Evolutionary conservation across 2,888 invertebrate genomes (phyloP).

Genomic region (Amphipoea lucens): DNA sequence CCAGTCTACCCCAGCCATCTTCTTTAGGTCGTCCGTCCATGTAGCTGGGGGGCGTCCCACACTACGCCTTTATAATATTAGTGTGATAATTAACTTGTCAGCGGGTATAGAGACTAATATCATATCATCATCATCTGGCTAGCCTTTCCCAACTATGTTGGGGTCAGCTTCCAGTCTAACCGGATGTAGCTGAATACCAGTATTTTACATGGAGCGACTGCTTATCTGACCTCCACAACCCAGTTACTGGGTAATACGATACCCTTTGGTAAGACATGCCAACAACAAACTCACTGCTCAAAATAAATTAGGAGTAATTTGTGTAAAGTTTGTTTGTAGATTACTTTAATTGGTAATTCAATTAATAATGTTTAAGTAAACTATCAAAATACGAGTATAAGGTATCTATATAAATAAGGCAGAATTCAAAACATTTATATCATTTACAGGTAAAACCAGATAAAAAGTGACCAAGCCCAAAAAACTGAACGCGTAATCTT

Average conservation of each 20-base stretch:
- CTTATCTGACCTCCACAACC: no score
- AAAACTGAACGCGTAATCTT: conserved; percentile 61
- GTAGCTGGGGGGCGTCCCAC: no score
- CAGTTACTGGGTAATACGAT: no score
- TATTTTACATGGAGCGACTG: no score
- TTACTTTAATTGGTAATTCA: neutral
- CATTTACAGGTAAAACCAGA: conserved; percentile 46
- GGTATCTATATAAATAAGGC: neutral
- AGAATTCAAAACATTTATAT: neutral
- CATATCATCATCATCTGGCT: no score
- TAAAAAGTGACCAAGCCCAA: conserved; percentile 52
- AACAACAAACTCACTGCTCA: neutral
- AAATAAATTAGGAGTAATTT: neutral
- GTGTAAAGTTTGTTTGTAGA: neutral
- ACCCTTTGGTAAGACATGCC: no score
- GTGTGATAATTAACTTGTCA: neutral
- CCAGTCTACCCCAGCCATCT: no score
- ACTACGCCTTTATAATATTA: no score
- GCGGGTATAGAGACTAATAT: neutral
- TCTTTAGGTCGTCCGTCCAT: no score
- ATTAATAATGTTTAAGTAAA: neutral
- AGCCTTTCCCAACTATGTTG: no score
- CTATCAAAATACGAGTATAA: neutral
- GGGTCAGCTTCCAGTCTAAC: no score
- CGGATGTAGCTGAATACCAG: no score